Conservation (phyloP, 2,113 vertebrate genomes). For the Gasterosteus nipponicus region DNA sequence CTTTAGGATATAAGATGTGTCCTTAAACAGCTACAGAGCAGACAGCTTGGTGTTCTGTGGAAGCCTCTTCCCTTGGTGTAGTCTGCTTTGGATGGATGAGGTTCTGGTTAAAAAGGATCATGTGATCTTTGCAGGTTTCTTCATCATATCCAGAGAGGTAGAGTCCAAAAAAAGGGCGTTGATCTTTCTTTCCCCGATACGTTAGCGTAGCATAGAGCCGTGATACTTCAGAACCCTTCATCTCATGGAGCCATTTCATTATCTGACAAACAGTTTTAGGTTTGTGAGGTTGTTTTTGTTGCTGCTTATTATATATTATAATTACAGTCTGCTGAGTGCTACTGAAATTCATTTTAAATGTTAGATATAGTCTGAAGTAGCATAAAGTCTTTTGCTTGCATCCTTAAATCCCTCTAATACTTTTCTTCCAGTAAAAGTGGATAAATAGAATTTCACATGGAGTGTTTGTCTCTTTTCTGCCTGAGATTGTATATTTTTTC, state of each 20-base stretch:
- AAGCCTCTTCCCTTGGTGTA: slow-evolving; percentile 10
- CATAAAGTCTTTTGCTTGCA: background rate
- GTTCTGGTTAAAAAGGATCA: slow-evolving; percentile 18
- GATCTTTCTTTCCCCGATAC: slow-evolving; percentile 44
- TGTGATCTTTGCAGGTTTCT: slow-evolving; percentile 10
- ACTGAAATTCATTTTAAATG: slow-evolving; percentile 42
- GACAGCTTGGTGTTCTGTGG: background rate
- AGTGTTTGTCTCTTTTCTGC: too few relatives aligned
- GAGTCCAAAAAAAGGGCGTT: slow-evolving; percentile 32
- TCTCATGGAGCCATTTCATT: slow-evolving; percentile 59
- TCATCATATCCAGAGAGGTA: slow-evolving; percentile 5
- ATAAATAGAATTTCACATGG: too few relatives aligned
- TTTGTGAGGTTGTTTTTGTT: slow-evolving; percentile 21
- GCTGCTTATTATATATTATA: slow-evolving; percentile 9
- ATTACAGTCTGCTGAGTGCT: slow-evolving; percentile 37
- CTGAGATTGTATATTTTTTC: too few relatives aligned
- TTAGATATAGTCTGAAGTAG: slow-evolving; percentile 19
- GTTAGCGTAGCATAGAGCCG: slow-evolving; percentile 49
- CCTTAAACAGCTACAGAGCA: slow-evolving; percentile 16
- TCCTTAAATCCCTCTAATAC: too few relatives aligned
- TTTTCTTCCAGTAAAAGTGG: too few relatives aligned
- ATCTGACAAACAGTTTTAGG: slow-evolving; percentile 47
- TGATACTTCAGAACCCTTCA: slow-evolving; percentile 60
- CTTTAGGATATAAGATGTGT: background rate
- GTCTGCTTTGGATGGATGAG: slow-evolving; percentile 17